Conservation (phyloP, 2,113 vertebrate genomes). For the Phrynocephalus versicolor region DNA sequence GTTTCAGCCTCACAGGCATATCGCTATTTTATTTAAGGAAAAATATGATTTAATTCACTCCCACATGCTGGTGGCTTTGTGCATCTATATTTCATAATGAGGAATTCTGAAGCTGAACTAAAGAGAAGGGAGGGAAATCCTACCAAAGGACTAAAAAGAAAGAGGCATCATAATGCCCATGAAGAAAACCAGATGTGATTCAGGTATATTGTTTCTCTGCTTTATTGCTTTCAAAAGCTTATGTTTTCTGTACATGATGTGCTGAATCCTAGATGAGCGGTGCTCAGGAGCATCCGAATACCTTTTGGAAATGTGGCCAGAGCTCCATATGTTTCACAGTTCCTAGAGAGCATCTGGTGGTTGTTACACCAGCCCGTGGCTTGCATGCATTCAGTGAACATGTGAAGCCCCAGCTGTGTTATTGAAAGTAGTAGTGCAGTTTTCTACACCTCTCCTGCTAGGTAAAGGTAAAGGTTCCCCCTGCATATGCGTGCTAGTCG, state of each 20-base stretch:
- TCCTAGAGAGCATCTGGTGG: not conserved
- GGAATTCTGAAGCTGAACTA: conserved; percentile 1
- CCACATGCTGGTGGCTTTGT: not conserved
- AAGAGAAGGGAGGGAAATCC: not conserved
- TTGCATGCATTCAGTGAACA: too few species aligned
- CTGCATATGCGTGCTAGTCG: too few species aligned
- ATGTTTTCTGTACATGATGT: not conserved
- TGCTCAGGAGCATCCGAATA: not conserved
- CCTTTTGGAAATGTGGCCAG: not conserved
- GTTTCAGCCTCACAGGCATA: conserved; percentile 43
- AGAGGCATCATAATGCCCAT: rapidly evolving
- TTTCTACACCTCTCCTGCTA: not conserved
- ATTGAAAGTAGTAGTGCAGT: not conserved
- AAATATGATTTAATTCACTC: conserved; percentile 50
- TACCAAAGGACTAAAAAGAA: rapidly evolving
- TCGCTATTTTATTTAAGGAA: conserved; percentile 47
- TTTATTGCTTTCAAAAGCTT: not conserved
- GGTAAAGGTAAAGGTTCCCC: too few species aligned
- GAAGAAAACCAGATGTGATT: not conserved
- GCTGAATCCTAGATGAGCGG: not conserved
- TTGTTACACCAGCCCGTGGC: not conserved
- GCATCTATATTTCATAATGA: not conserved
- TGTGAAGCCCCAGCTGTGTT: not conserved
- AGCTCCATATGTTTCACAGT: not conserved
- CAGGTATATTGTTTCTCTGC: not conserved